Conservation (phyloP, 2,888 invertebrate genomes). For the Latheticus oryzae region DNA sequence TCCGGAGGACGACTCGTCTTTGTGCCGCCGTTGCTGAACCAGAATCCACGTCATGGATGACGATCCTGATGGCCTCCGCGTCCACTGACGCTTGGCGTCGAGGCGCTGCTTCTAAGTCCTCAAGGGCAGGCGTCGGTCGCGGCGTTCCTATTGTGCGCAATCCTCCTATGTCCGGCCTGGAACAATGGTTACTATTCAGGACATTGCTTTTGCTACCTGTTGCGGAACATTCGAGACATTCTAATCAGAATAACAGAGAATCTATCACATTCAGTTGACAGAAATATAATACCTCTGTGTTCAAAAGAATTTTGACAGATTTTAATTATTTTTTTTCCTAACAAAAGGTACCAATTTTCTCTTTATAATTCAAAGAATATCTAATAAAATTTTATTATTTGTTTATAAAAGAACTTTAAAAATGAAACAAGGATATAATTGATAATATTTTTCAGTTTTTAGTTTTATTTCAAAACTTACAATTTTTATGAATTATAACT, state of each 20-base stretch:
- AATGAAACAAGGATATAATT: no score
- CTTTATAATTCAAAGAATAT: no score
- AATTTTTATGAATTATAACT: no score
- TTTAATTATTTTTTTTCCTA: no score
- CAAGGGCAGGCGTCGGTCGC: conserved; percentile 73
- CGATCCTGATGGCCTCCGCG: conserved; percentile 92
- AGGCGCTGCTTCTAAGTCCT: conserved; percentile 73
- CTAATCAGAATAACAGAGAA: not conserved
- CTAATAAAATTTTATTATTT: no score
- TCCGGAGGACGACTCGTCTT: conserved; percentile 78
- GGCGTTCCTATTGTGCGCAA: conserved; percentile 66
- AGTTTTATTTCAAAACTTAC: no score
- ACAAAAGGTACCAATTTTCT: no score
- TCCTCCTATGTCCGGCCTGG: conserved; percentile 79
- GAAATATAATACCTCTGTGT: no score
- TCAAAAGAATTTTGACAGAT: no score
- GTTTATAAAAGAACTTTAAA: no score
- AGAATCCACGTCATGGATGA: conserved; percentile 92
- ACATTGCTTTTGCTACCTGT: conserved; percentile 20
- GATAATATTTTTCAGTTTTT: no score
- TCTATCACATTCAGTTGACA: no score
- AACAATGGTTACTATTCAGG: conserved; percentile 46
- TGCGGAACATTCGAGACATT: conserved; percentile 3
- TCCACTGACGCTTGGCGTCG: conserved; percentile 88
- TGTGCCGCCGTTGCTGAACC: conserved; percentile 75